Percentiles rank a stretch among this genome's conserved stretches.
These are phyloP conservation scores for Stictonetta naevosa DNA, from an alignment of 2,113 vertebrate species.

Conservation along the genomic window DNA sequence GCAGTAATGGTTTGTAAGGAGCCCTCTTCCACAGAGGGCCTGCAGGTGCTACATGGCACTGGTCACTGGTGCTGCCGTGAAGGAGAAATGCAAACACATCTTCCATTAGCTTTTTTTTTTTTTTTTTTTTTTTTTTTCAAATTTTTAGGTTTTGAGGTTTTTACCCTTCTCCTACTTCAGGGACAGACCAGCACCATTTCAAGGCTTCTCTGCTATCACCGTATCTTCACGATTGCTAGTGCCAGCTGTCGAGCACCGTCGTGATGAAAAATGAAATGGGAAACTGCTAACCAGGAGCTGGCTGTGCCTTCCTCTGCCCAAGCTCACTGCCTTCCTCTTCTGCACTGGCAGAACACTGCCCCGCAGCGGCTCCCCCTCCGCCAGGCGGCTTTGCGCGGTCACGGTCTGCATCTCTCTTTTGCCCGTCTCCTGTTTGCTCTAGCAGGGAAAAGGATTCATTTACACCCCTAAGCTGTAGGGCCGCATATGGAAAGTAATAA, in stretches of 20 bases:
- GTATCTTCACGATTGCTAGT: slow-evolving; percentile 35
- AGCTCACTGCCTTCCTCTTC: slow-evolving; percentile 69
- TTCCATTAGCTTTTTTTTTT: not conserved
- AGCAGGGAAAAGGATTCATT: slow-evolving; percentile 75
- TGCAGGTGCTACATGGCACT: not conserved
- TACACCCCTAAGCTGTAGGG: slow-evolving; percentile 29
- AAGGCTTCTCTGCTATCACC: not conserved
- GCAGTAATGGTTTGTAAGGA: fast-evolving
- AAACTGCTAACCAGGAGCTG: slow-evolving; percentile 77
- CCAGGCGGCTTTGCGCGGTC: slow-evolving; percentile 63
- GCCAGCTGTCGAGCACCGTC: slow-evolving; percentile 43
- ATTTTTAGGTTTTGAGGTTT: not conserved
- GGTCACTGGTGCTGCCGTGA: not conserved
- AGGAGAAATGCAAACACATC: not conserved
- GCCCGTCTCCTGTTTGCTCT: slow-evolving; percentile 75
- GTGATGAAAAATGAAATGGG: slow-evolving; percentile 54
- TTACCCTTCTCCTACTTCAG: not conserved
- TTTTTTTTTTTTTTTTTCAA: not conserved
- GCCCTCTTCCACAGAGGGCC: not conserved
- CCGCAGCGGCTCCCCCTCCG: slow-evolving; percentile 74
- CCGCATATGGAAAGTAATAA: not conserved
- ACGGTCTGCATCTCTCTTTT: slow-evolving; percentile 74
- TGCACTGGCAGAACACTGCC: slow-evolving; percentile 74
- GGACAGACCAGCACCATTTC: not conserved
- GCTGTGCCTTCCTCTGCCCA: slow-evolving; percentile 83